Percentiles rank a stretch among this genome's conserved stretches.
These are phyloP conservation scores for Eupithecia dodoneata DNA, from an alignment of 2,888 invertebrate species.

Conservation along the genomic window DNA sequence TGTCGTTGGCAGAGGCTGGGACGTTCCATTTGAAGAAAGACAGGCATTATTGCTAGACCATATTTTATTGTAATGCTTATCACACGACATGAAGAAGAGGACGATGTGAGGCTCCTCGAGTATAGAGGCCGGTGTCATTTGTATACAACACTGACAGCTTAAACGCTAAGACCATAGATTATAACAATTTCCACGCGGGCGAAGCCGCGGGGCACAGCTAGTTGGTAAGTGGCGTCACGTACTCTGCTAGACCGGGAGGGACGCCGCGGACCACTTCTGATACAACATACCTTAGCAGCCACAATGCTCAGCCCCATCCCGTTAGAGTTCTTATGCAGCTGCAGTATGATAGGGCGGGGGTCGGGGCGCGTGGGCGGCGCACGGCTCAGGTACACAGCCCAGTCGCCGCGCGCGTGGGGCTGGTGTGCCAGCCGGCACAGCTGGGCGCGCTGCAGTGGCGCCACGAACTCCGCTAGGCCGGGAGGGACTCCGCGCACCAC, in stretches of 20 bases:
- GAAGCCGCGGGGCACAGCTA: too few species aligned
- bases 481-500: conserved; percentile 97
- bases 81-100: too few species aligned
- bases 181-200: too few species aligned
- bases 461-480: conserved; percentile 94
- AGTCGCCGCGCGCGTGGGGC: conserved; percentile 94
- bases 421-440: conserved; percentile 96
- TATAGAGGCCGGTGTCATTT: too few species aligned
- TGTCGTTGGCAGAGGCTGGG: too few species aligned
- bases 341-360: conserved; percentile 88
- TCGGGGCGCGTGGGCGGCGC: conserved; percentile 86
- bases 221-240: neutral
- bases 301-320: conserved; percentile 99
- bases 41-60: too few species aligned
- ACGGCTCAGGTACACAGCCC: conserved; percentile 96
- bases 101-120: too few species aligned
- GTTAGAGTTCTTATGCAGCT: conserved; percentile 96
- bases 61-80: too few species aligned
- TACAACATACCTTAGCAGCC: conserved; percentile 92
- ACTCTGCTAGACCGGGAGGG: neutral
- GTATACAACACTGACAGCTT: too few species aligned
- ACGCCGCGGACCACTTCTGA: neutral
- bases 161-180: too few species aligned
- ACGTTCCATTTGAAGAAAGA: too few species aligned
- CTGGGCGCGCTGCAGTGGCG: conserved; percentile 92